phyloP scores from a whole-genome alignment of 1,140 invertebrate genomes.

The Macrobrachium nipponense region DNA sequence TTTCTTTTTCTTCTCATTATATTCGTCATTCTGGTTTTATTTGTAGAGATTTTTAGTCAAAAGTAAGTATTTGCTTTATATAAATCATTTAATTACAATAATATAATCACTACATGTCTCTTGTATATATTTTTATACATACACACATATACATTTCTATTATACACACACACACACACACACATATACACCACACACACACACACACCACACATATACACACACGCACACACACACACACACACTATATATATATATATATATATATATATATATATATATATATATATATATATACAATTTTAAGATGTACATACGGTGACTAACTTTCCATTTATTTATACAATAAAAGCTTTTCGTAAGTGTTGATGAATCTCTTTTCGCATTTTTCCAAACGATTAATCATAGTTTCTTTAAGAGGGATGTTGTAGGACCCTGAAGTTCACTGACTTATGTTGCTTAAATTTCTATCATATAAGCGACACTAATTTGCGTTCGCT shows the following conservation, averaged over 20 bases:
- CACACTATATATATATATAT: constrained; percentile 7
- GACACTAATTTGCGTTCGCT: too few species aligned
- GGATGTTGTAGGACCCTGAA: too few species aligned
- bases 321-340: too few species aligned
- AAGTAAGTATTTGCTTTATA: constrained; percentile 12
- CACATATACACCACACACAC: neutral
- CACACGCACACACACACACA: neutral
- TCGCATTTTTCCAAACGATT: too few species aligned
- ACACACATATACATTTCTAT: neutral
- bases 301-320: neutral
- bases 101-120: too few species aligned
- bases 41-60: neutral
- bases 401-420: too few species aligned
- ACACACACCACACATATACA: constrained; percentile 2
- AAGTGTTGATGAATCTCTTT: too few species aligned
- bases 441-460: too few species aligned
- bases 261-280: constrained; percentile 16
- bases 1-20: too few species aligned
- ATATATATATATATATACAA: constrained; percentile 26
- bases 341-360: too few species aligned
- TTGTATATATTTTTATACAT: neutral
- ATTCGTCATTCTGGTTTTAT: too few species aligned
- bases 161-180: neutral
- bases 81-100: neutral
- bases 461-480: too few species aligned